A percentile compares a stretch with the other conserved stretches of the same genome.
Conservation (phyloP, 2,113 vertebrate species). For the Irena cyanogastra region DNA sequence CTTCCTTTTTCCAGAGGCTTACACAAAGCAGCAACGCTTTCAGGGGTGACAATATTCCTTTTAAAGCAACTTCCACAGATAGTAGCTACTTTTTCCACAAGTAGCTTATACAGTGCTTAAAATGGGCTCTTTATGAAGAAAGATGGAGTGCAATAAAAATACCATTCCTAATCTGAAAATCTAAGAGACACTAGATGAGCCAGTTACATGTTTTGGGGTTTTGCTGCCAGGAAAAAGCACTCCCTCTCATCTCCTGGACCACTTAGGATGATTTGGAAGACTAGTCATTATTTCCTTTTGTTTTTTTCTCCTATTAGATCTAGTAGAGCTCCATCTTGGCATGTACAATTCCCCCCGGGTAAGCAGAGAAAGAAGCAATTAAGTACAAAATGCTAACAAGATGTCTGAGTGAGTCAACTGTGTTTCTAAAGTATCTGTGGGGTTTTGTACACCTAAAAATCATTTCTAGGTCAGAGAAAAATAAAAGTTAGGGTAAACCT, state of each 20-base stretch:
- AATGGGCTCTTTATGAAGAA: background rate
- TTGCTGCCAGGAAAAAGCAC: background rate
- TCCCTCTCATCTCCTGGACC: background rate
- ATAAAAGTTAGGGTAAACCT: slow-evolving; percentile 38
- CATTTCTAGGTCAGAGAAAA: slow-evolving; percentile 68
- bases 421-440: slow-evolving; percentile 50
- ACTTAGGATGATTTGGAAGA: slow-evolving; percentile 35
- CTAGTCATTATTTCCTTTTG: slow-evolving; percentile 48
- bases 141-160: background rate
- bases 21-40: background rate
- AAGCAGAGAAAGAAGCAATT: slow-evolving; percentile 64
- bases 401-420: slow-evolving; percentile 34
- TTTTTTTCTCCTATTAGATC: slow-evolving; percentile 7
- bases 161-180: slow-evolving; percentile 3
- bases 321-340: slow-evolving; percentile 48
- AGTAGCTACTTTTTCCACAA: slow-evolving; percentile 12
- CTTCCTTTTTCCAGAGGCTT: slow-evolving; percentile 16
- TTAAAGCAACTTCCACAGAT: background rate
- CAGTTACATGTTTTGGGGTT: background rate
- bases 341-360: slow-evolving; percentile 58
- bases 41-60: background rate
- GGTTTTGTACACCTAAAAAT: slow-evolving; percentile 55
- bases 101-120: slow-evolving; percentile 9
- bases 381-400: slow-evolving; percentile 71
- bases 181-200: background rate